phyloP scores from a whole-genome alignment of 2,797 vertebrate genomes.

The Champsocephalus esox region DNA sequence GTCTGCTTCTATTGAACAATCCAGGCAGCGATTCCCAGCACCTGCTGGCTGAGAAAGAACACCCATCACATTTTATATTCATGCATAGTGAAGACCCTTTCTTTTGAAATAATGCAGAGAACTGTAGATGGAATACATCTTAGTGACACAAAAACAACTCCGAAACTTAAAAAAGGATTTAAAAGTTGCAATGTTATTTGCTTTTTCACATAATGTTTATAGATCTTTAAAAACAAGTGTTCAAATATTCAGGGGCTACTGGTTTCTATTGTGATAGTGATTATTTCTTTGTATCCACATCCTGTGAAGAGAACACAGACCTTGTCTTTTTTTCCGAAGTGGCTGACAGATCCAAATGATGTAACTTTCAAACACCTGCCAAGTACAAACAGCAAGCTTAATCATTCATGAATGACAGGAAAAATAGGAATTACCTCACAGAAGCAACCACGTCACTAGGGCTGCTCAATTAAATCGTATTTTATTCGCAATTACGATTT shows the following conservation, averaged over 20 bases:
- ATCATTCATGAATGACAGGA: slow-evolving; percentile 16
- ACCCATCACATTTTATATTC: neutral
- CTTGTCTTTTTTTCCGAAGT: slow-evolving; percentile 85
- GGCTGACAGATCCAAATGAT: slow-evolving; percentile 86
- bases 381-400: slow-evolving; percentile 32
- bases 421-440: neutral
- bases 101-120: neutral
- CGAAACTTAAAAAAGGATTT: neutral
- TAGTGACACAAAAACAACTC: neutral
- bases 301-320: slow-evolving; percentile 62
- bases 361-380: slow-evolving; percentile 87
- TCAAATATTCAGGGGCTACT: neutral
- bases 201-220: neutral
- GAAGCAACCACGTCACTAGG: neutral
- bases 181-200: neutral
- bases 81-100: neutral
- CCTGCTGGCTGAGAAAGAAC: slow-evolving; percentile 79
- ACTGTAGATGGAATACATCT: neutral
- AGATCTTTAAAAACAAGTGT: neutral
- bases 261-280: neutral
- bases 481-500: no score
- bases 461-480: no score
- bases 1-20: slow-evolving; percentile 82
- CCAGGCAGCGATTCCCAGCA: slow-evolving; percentile 84
- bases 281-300: neutral